A percentile compares a stretch with the other conserved stretches of the same genome.
phyloP scores from a whole-genome alignment of 2,888 invertebrate species.

The Temnothorax rugatulus region DNA sequence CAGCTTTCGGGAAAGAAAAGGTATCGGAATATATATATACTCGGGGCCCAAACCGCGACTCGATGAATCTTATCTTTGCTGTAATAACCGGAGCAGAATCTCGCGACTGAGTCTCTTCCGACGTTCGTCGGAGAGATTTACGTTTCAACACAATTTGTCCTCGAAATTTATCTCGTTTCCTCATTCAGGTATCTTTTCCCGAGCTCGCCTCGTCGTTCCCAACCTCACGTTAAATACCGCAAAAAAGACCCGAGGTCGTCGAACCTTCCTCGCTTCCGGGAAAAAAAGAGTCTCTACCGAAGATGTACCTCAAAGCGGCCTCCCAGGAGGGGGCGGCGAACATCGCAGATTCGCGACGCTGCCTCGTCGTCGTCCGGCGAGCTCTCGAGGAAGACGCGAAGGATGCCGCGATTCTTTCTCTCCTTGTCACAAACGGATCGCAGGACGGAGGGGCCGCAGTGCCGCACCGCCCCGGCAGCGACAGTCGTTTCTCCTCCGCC shows the following conservation, averaged over 20 bases:
- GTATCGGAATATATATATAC: too few relatives aligned
- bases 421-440: not conserved
- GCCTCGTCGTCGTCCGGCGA: not conserved
- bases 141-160: not conserved
- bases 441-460: not conserved
- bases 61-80: not conserved
- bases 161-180: not conserved
- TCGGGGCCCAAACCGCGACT: not conserved
- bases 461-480: slow-evolving; percentile 16
- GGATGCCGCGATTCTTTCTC: slow-evolving; percentile 21
- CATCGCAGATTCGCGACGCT: slow-evolving; percentile 60
- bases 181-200: not conserved
- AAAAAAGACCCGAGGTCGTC: not conserved
- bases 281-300: not conserved
- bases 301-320: slow-evolving; percentile 67
- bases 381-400: not conserved
- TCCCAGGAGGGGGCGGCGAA: slow-evolving; percentile 70
- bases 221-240: not conserved
- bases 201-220: not conserved
- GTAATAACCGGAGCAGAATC: not conserved
- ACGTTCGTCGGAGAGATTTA: not conserved
- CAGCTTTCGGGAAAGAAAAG: not conserved
- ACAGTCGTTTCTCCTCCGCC: slow-evolving; percentile 59
- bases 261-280: not conserved
- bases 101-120: not conserved